Evolutionary conservation across 2,113 vertebrate species (phyloP), one percentile per base, ranked within the genome.

Genomic region (Siphamia tubifer): DNA sequence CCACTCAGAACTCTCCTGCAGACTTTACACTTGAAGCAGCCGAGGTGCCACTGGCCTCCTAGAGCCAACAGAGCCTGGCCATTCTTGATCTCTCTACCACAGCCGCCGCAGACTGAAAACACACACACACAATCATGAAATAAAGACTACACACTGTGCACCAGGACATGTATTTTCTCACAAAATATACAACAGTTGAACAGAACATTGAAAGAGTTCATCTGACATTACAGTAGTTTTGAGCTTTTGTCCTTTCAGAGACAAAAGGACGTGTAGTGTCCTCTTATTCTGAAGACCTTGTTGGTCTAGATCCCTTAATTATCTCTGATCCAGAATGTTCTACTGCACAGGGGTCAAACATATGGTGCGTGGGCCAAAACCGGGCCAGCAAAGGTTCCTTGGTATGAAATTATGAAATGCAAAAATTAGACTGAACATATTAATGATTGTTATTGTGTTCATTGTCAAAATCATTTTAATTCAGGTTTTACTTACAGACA

Each of bases 21-120:
- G 77, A 92, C 82, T 82, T 94, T 96, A 84, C 97, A 99, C 81
- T 97, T 99, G 67, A 99, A 99, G 87, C 98, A 99, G 6, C 98
- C 98, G 42, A 99, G 86, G 80, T 99, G 98, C 98, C 98, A 99
- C 69, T 96, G 96, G 57, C 91, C 92, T 1, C 95, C 95, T 69
- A 99, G 90, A 0, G 98, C 98, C 39, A 98, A 81, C 81, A 99
- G 61, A 1, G 96, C 96, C 90, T 99, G 97, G 17, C 96, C 96
- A 9, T 99, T 97, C 89, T 98, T 99, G 81, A 99, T 98, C 63
- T 97, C 95, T 86, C 96, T 92, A 21, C 96, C 94, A 44, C 98
- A 99, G 84, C 97, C 95, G 1, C 92, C 92, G 52, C 98, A 99
- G 40, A 90, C 98, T 99, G 90, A 13, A 90, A 90, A 60, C 56